Evolutionary conservation across 2,888 invertebrate species (phyloP), one percentile per base, ranked within the genome.

Genomic region (Thera britannica): DNA sequence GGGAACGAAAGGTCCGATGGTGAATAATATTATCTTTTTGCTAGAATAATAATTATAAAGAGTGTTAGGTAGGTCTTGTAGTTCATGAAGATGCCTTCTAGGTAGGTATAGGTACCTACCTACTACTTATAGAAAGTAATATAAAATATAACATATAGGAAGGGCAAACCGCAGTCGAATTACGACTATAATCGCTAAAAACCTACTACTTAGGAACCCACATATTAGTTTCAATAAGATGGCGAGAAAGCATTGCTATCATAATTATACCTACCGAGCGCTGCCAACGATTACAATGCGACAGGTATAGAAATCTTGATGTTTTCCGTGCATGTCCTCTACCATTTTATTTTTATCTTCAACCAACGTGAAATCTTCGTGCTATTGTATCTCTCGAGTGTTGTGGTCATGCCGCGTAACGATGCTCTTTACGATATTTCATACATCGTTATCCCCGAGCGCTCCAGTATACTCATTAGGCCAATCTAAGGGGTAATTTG

Each of bases 341-440:
- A 74, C 75, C 75, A 78, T 81, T 82, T 67, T 70, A 70, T 70
- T 81, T 82, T 81, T 79, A 78, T 83, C 80, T 83, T 83, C 23
- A 23, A 84, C 87, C 87, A 83, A 79, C 77, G 83, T 83, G 83
- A 85, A 88, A 72, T 77, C 78, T 78, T 81, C 79, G 78, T 80
- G 81, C 79, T 79, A 55, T 79, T 78, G 77, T 80, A 46, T 9
- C 44, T 60, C 61, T 69, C 63, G 68, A 72, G 74, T 73, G 76
- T 78, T 74, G 81, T 81, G 85, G 70, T 76, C 81, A 83, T 65
- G 60, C 66, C 67, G 84, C 86, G 86, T 84, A 80, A 86, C 84
- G 79, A 72, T 72, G 72, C 74, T 76, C 75, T 83, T 82, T 83
- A 79, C 67, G 67, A 79, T 79, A 79, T 77, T 81, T 79, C 76